Evolutionary conservation across 2,797 vertebrate species (phyloP).

Genomic region (Hemibagrus guttatus): DNA sequence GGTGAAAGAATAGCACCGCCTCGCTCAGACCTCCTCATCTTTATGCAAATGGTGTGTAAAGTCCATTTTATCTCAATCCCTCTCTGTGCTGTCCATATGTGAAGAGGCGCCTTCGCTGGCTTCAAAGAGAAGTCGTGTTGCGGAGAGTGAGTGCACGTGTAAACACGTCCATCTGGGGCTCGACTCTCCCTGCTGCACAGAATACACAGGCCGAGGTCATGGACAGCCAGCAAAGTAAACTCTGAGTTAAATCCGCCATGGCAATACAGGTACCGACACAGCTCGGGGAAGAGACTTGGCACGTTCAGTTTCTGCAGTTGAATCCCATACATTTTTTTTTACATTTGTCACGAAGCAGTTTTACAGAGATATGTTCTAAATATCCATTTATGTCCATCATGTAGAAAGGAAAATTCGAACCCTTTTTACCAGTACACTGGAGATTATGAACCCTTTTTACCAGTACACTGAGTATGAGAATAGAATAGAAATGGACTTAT

Average conservation of each 20-base stretch:
- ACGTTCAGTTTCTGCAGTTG: background rate
- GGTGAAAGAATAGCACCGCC: constrained; percentile 67
- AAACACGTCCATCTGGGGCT: constrained; percentile 77
- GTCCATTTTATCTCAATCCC: constrained; percentile 74
- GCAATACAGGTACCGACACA: background rate
- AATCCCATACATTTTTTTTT: too few relatives aligned
- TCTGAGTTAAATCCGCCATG: constrained; percentile 27
- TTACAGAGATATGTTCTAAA: background rate
- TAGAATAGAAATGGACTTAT: too few relatives aligned
- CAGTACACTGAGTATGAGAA: too few relatives aligned
- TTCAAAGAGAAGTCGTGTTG: constrained; percentile 67
- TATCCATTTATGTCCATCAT: background rate
- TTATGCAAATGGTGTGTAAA: constrained; percentile 74
- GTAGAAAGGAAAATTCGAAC: background rate
- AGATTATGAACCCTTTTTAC: too few relatives aligned
- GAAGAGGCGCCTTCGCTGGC: constrained; percentile 66
- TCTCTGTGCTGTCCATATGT: constrained; percentile 74
- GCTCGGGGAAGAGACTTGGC: background rate
- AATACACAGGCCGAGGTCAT: background rate
- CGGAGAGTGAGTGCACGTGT: constrained; percentile 70
- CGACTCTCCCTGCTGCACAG: constrained; percentile 2
- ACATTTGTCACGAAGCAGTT: background rate
- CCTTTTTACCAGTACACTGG: too few relatives aligned
- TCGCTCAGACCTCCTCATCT: constrained; percentile 74
- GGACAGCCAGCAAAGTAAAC: constrained; percentile 11